Evolutionary conservation across 2,113 vertebrate genomes (phyloP).

Genomic region (Muntiacus muntjak): DNA sequence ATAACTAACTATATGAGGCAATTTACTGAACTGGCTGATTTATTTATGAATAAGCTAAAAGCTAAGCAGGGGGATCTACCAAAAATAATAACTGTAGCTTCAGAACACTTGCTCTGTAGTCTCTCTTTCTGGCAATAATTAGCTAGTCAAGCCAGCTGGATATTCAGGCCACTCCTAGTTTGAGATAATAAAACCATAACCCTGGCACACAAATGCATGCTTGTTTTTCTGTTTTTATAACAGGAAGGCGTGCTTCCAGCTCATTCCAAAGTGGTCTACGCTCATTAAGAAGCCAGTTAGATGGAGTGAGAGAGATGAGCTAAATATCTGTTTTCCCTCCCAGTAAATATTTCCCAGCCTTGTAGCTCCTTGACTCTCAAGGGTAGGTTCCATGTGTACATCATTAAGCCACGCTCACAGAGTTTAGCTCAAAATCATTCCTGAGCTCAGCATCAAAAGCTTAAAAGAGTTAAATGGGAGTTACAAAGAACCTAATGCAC

Average conservation of each 20-base stretch:
- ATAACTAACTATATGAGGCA: slow-evolving; percentile 1
- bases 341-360: background rate
- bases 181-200: background rate
- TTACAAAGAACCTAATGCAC: background rate
- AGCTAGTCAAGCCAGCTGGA: background rate
- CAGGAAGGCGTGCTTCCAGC: background rate
- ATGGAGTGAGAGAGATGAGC: background rate
- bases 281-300: background rate
- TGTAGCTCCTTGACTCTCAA: fast-evolving
- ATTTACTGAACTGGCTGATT: background rate
- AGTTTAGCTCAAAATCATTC: background rate
- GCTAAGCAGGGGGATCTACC: background rate
- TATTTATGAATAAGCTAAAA: slow-evolving; percentile 14
- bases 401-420: background rate
- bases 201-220: background rate
- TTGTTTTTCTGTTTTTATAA: slow-evolving; percentile 45
- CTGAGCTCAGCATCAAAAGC: background rate
- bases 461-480: background rate
- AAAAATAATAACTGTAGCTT: background rate
- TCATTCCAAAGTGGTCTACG: background rate
- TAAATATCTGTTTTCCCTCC: background rate
- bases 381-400: background rate
- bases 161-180: background rate
- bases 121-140: background rate
- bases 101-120: background rate